Conservation (phyloP, 2,888 invertebrate genomes). For the Leptinotarsa rubiginosa region DNA sequence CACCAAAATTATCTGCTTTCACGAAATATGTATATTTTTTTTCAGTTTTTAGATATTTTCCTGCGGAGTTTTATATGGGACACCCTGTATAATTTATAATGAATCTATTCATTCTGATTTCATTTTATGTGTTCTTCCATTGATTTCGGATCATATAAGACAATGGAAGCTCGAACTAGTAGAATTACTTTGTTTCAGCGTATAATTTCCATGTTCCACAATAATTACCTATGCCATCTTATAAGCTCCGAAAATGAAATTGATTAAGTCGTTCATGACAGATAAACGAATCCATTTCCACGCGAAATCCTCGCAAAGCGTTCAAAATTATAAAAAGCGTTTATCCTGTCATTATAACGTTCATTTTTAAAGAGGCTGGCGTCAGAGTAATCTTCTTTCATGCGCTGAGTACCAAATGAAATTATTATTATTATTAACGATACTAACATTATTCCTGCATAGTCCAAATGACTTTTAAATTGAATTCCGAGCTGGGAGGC, state of each 20-base stretch:
- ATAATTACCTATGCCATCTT: not conserved
- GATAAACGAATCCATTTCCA: not conserved
- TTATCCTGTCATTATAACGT: conserved; percentile 50
- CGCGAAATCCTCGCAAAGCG: conserved; percentile 43
- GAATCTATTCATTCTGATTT: too few species aligned
- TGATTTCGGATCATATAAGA: too few species aligned
- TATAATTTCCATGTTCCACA: too few species aligned
- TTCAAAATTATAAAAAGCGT: conserved; percentile 60
- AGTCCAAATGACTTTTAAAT: conserved; percentile 78
- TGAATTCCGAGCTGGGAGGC: conserved; percentile 70
- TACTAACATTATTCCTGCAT: conserved; percentile 66
- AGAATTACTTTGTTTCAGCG: too few species aligned
- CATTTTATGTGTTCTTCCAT: too few species aligned
- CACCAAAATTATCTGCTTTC: too few species aligned
- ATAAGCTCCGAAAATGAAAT: not conserved
- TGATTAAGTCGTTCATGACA: not conserved
- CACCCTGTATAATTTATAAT: too few species aligned
- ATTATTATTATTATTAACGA: conserved; percentile 68
- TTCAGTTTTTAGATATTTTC: too few species aligned
- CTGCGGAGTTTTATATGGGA: too few species aligned
- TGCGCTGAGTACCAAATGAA: conserved; percentile 64
- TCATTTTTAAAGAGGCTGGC: conserved; percentile 56
- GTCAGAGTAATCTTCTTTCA: conserved; percentile 59
- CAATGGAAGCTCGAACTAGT: too few species aligned
- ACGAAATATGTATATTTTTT: too few species aligned